phyloP scores from a whole-genome alignment of 2,113 vertebrate genomes.

The Spilogale gracilis region DNA sequence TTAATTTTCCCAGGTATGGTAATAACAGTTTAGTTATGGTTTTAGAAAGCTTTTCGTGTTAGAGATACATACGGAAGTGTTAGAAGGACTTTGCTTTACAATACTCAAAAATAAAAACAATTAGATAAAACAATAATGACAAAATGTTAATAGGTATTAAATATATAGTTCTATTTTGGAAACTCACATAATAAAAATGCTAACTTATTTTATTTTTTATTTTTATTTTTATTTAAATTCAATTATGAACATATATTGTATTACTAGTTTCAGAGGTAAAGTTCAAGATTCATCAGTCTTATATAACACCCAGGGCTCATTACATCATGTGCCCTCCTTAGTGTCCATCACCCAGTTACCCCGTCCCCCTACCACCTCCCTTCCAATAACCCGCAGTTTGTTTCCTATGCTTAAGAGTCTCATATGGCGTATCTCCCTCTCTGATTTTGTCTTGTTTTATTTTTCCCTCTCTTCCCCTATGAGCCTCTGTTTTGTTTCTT shows the following conservation, averaged over 20 bases:
- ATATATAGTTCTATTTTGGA: background rate
- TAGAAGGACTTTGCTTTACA: slow-evolving; percentile 13
- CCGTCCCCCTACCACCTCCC: background rate
- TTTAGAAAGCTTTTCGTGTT: slow-evolving; percentile 25
- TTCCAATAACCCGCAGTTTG: background rate
- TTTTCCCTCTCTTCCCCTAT: background rate
- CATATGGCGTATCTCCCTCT: background rate
- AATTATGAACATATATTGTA: background rate
- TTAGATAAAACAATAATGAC: background rate
- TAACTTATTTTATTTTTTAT: background rate
- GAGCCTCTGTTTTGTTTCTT: background rate
- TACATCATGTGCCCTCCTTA: background rate
- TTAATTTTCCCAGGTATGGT: slow-evolving; percentile 13
- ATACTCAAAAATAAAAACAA: background rate
- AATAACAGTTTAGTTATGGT: background rate
- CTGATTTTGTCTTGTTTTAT: background rate
- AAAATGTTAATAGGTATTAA: background rate
- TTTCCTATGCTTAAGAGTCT: background rate
- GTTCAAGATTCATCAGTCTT: background rate
- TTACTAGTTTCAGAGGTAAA: background rate
- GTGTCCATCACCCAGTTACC: background rate
- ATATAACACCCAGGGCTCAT: background rate
- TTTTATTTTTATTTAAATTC: background rate
- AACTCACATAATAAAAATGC: background rate
- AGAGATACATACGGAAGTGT: background rate